Evolutionary conservation across 2,113 vertebrate species (phyloP).

Genomic region (Daubentonia madagascariensis): DNA sequence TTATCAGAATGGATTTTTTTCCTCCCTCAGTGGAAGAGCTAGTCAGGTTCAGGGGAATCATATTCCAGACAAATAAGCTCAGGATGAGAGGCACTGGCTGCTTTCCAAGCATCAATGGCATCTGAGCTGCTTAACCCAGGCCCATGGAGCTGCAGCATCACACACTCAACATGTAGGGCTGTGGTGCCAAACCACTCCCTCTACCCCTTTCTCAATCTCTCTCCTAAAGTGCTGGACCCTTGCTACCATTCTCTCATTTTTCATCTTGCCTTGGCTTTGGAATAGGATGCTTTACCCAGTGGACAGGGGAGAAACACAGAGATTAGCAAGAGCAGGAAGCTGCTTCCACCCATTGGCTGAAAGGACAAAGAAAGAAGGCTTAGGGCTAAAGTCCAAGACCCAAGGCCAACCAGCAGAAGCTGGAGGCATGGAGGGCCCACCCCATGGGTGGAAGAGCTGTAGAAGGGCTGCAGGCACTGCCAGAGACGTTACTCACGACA

Average conservation of each 20-base stretch:
- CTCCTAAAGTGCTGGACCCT: rapidly evolving
- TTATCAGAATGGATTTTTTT: constrained; percentile 16
- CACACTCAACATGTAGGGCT: rapidly evolving
- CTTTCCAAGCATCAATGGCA: neutral
- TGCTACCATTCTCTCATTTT: neutral
- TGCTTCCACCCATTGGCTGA: neutral
- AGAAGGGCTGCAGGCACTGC: neutral
- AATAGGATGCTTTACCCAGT: neutral
- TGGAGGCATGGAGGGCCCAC: neutral
- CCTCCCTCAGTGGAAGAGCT: neutral
- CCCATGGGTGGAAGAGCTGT: neutral
- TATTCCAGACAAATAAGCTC: constrained; percentile 50
- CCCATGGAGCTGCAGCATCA: neutral
- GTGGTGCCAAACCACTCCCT: no score
- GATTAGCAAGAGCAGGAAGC: neutral
- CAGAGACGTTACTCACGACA: neutral
- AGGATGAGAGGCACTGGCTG: neutral
- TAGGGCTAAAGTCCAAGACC: neutral
- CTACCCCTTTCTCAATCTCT: neutral
- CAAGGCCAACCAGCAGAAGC: neutral
- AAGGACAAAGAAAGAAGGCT: neutral
- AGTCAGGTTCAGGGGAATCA: constrained; percentile 17
- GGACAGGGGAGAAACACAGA: neutral
- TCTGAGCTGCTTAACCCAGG: neutral
- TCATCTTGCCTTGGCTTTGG: neutral